Evolutionary conservation across 2,888 invertebrate species (phyloP), one percentile per base, ranked within the genome.

Genomic region (Bugulina stolonifera): DNA sequence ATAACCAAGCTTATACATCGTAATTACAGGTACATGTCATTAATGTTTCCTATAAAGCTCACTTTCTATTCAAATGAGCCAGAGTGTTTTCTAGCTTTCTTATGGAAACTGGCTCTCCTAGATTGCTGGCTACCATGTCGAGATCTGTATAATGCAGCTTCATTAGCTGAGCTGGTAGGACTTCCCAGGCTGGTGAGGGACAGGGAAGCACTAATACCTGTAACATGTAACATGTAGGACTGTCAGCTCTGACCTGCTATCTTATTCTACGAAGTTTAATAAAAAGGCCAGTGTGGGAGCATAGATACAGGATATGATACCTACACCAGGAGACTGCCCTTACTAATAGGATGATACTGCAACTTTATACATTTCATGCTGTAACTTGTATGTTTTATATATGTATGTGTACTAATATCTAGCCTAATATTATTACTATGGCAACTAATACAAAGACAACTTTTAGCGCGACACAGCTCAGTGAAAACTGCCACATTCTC

Each of bases 71-170:
- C 64, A 64, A 64, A 64, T 3, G 64, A 64, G 22, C 64, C 64
- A 32, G 64, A 64, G n/a, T 64, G 64, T n/a, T 64, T 64, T 32
- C 64, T 64, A 32, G 64, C 10, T 32, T 64, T 64, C 32, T 27
- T 64, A 64, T 32, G 32, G 27, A 64, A 64, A n/a, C 64, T 64
- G 10, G 64, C 27, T 14, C 64, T 27, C 34, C 64, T 27, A 1
- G 64, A 64, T 34, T 64, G 64, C 27, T 64, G 64, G 32, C 64
- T 64, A 64, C 64, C 64, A 27, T 64, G 64, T 64, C 64, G 25
- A 2, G 64, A 64, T n/a, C 64, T 64, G 32, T 64, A 64, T 27
- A 32, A 5, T 2, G 32, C 29, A 27, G 64, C 29, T 14, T 64
- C 64, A 23, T 27, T 5, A 3, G 34, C 64, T 25, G 64, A 64